A percentile compares a stretch with the other conserved stretches of the same genome.
Conservation (phyloP, 2,797 vertebrate species). For the Acomys russatus region DNA sequence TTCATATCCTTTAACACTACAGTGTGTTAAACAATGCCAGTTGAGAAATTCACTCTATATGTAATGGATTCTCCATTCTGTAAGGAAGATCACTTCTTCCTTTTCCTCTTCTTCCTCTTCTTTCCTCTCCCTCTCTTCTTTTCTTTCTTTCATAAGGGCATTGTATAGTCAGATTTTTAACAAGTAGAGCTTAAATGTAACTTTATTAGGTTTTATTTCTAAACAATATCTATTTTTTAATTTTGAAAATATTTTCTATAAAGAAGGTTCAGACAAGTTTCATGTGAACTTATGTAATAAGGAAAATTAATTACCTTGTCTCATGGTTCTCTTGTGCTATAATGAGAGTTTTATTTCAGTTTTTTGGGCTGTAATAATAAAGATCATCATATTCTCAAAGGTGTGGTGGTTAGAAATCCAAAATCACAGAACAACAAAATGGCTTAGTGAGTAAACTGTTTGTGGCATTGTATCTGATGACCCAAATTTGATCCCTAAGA, state of each 20-base stretch:
- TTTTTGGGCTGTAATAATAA: neutral
- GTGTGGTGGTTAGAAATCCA: neutral
- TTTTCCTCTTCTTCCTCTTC: neutral
- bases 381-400: neutral
- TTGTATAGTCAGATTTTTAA: neutral
- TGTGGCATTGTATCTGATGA: neutral
- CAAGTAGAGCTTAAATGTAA: slow-evolving; percentile 63
- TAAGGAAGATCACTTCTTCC: no score
- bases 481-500: neutral
- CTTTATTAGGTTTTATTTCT: neutral
- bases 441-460: neutral
- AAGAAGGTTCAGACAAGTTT: neutral
- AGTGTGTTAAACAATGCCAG: neutral
- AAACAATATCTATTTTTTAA: slow-evolving; percentile 54
- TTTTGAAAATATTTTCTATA: slow-evolving; percentile 13
- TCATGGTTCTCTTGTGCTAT: neutral
- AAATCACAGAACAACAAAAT: neutral
- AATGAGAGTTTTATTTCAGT: neutral
- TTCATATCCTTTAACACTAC: neutral
- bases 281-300: neutral
- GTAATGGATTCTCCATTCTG: neutral
- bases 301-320: neutral
- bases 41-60: neutral
- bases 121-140: neutral
- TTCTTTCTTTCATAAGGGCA: neutral